These are phyloP conservation scores for Rhadinocentrus ornatus DNA, from an alignment of 2,797 vertebrate genomes.

Conservation along the genomic window DNA sequence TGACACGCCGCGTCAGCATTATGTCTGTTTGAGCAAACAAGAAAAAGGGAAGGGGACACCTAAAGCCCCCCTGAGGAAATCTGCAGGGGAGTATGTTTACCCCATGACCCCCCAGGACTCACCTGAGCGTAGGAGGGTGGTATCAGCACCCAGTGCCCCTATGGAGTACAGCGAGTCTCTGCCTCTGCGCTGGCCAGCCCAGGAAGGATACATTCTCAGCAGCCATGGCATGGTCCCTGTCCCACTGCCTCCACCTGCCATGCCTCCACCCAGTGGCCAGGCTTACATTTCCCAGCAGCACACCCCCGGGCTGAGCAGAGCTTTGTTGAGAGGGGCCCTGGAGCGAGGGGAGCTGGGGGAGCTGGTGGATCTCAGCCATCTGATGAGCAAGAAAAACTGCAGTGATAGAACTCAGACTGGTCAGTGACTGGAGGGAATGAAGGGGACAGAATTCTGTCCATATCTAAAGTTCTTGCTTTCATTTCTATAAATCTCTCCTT, in stretches of 20 bases:
- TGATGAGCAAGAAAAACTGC: conserved; percentile 89
- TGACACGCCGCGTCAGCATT: conserved; percentile 84
- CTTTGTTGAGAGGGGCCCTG: conserved; percentile 78
- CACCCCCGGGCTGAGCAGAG: conserved; percentile 71
- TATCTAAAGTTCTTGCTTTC: conserved; percentile 49
- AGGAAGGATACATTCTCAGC: conserved; percentile 90
- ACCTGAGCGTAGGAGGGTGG: conserved; percentile 90
- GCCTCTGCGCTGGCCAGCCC: conserved; percentile 87
- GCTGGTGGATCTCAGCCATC: conserved; percentile 89
- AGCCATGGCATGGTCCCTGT: conserved; percentile 81
- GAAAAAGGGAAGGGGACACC: conserved; percentile 78
- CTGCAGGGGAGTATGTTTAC: conserved; percentile 89
- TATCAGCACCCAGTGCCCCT: conserved; percentile 90
- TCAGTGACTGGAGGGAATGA: conserved; percentile 77
- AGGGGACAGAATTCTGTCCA: conserved; percentile 41
- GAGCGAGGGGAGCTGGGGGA: conserved; percentile 81
- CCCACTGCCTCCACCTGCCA: conserved; percentile 69
- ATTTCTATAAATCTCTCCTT: conserved; percentile 45
- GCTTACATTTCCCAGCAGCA: conserved; percentile 75
- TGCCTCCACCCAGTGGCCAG: conserved; percentile 66
- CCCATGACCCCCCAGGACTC: conserved; percentile 91
- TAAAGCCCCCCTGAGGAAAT: conserved; percentile 82
- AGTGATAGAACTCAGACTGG: conserved; percentile 90
- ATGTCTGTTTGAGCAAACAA: conserved; percentile 85
- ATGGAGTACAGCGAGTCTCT: conserved; percentile 84